Conservation (phyloP, 2,113 vertebrate genomes). For the Cyrtonyx montezumae region DNA sequence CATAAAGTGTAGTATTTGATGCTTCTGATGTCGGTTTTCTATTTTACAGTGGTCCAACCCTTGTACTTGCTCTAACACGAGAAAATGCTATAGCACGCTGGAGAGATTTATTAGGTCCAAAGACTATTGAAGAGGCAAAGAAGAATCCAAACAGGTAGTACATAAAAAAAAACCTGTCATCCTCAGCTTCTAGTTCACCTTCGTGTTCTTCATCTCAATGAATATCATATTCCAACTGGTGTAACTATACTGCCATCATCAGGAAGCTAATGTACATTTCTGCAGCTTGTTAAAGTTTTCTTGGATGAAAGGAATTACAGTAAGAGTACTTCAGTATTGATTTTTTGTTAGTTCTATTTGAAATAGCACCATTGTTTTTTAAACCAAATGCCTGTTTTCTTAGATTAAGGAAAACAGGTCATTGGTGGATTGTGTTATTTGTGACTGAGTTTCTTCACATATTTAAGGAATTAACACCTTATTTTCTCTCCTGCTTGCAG, state of each 20-base stretch:
- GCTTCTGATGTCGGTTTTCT: neutral
- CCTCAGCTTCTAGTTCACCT: neutral
- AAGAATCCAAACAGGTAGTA: slow-evolving; percentile 66
- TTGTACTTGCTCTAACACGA: slow-evolving; percentile 71
- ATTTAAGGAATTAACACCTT: neutral
- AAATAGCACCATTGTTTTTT: neutral
- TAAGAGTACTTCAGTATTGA: neutral
- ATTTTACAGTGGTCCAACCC: slow-evolving; percentile 72
- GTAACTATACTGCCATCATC: slow-evolving; percentile 51
- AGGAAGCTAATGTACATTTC: neutral
- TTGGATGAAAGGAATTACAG: neutral
- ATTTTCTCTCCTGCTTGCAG: neutral
- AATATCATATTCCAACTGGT: neutral
- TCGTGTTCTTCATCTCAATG: neutral
- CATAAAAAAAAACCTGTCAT: neutral
- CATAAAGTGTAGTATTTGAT: neutral
- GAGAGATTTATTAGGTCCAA: slow-evolving; percentile 73
- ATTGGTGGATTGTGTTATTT: neutral
- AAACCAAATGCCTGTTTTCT: neutral
- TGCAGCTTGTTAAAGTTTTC: neutral
- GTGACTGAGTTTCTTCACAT: neutral
- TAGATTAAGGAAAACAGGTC: neutral
- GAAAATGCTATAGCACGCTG: slow-evolving; percentile 72
- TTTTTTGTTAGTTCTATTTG: neutral
- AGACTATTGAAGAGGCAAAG: slow-evolving; percentile 52